Conservation (phyloP, 2,113 vertebrate species). For the Meles meles region DNA sequence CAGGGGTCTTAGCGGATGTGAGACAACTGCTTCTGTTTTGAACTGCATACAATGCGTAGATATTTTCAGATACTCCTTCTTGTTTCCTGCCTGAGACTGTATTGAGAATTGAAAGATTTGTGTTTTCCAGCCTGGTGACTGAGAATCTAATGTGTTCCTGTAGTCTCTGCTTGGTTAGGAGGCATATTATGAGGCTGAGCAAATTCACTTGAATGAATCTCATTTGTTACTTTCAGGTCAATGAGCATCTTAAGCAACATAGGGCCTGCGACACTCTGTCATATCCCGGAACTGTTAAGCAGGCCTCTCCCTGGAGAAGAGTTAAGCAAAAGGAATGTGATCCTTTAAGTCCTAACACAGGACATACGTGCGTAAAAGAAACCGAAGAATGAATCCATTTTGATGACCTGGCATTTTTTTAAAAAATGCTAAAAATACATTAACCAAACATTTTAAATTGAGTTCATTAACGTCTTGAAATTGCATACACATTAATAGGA, state of each 20-base stretch:
- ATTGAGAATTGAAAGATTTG: neutral
- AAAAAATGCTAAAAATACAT: slow-evolving; percentile 67
- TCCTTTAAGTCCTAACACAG: neutral
- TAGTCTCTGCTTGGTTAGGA: neutral
- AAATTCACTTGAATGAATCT: slow-evolving; percentile 3
- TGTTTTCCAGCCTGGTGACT: neutral
- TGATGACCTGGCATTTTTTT: slow-evolving; percentile 55
- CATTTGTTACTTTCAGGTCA: slow-evolving; percentile 61
- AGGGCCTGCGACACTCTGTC: slow-evolving; percentile 30
- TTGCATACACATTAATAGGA: slow-evolving; percentile 73
- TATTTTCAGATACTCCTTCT: neutral
- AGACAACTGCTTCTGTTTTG: neutral
- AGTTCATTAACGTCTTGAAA: slow-evolving; percentile 79
- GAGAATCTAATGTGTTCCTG: neutral
- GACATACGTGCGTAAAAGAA: neutral
- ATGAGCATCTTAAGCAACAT: neutral
- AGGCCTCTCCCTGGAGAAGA: slow-evolving; percentile 28
- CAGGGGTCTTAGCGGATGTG: neutral
- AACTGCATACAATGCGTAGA: neutral
- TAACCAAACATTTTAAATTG: slow-evolving; percentile 72
- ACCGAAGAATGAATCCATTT: slow-evolving; percentile 45
- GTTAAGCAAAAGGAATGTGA: slow-evolving; percentile 51
- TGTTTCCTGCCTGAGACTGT: slow-evolving; percentile 5
- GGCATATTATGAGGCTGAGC: neutral
- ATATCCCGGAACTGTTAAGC: neutral